Percentiles rank a stretch among this genome's conserved stretches.
Evolutionary conservation across 1,140 invertebrate genomes (phyloP).

Genomic region (Drosophila guanche): DNA sequence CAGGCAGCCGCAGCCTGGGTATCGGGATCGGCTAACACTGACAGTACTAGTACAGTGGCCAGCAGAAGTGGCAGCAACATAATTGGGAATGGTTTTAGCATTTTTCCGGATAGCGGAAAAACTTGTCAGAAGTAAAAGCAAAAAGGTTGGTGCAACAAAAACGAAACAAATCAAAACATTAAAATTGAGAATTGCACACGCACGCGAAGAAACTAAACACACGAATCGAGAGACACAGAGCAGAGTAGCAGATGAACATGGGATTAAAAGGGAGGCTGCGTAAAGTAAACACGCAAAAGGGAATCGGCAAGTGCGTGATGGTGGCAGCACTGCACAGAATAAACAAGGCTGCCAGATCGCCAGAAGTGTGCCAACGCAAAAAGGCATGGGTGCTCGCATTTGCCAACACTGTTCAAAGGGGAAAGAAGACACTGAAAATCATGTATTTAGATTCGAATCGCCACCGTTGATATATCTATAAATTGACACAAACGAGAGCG

Average conservation of each 20-base stretch:
- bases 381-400: no score
- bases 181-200: constrained; percentile 19
- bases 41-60: constrained; percentile 22
- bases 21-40: no score
- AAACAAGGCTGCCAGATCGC: not conserved
- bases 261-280: constrained; percentile 4
- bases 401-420: no score
- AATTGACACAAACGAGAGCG: no score
- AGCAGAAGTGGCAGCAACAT: constrained; percentile 6
- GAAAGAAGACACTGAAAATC: no score
- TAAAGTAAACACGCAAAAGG: constrained; percentile 29
- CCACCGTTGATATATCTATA: no score
- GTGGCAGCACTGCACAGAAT: constrained; percentile 3
- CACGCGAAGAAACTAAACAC: constrained; percentile 8
- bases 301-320: constrained; percentile 1
- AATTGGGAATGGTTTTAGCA: constrained; percentile 32
- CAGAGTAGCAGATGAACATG: not conserved
- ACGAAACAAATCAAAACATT: constrained; percentile 50
- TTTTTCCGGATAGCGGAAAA: constrained; percentile 43
- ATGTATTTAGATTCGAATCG: no score
- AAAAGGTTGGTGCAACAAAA: constrained; percentile 23
- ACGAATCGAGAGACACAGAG: no score
- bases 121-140: constrained; percentile 47
- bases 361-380: not conserved
- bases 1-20: constrained; percentile 35